Base-by-base conservation (phyloP, 2,113 vertebrate species). In the Trichomycterus rosablanca region DNA sequence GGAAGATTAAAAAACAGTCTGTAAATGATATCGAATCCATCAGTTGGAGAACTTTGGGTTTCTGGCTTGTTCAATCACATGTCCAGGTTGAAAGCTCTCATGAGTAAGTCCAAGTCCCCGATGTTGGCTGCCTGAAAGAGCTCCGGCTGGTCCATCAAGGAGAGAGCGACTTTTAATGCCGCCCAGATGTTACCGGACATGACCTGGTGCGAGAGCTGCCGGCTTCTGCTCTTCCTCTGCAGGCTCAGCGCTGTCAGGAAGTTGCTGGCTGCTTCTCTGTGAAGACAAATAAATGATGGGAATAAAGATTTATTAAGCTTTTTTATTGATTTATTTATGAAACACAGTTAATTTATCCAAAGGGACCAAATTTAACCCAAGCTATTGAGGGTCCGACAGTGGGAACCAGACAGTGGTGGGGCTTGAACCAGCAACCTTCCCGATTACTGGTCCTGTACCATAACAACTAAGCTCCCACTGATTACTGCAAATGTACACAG, bases 131-230 rank as follows among this genome's bases (percentile, higher is more conserved):
- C 96, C 81, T 98, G 96, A 72, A 94, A 97, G 70, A 99, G 92
- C 82, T 98, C 95, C 0, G 95, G 95, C 66, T 96, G 92, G 82
- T 97, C 94, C 91, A 99, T 92, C 90, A 97, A 93, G 59, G 94
- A 98, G 20, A 99, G 83, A 14, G 96, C 93, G 63, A 99, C 97
- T 74, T 93, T 88, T 74, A 99, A 86, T 23, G 96, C 96, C 6
- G 95, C 87, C 96, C 96, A 99, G 76, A 99, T 98, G 76, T 94
- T 98, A 68, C 95, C 96, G 39, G 95, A 98, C 74, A 94, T 92
- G 37, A 92, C 93, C 58, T 93, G 91, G 54, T 94, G 93, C 15
- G 91, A 91, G 73, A 94, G 90, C 79, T 96, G 94, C 44, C 88
- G 90, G 80, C 92, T 95, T 57, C 84, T 87, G 81, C 93, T 98